phyloP scores from a whole-genome alignment of 2,113 vertebrate genomes.

The Nestor notabilis region DNA sequence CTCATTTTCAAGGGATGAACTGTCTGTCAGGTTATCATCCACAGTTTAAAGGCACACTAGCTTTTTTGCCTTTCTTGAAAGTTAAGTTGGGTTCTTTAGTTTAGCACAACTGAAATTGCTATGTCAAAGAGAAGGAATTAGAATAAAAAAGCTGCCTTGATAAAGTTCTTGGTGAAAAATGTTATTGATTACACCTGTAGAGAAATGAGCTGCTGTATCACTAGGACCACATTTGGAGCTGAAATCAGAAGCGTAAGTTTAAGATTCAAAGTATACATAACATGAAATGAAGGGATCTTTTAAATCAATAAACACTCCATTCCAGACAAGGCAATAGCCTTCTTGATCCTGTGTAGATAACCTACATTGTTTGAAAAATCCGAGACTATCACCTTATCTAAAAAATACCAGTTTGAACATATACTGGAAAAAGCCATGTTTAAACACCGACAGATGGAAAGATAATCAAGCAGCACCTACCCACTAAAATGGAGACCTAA shows the following conservation, averaged over 20 bases:
- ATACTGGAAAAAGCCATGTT: background rate
- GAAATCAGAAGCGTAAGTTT: background rate
- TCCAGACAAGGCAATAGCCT: background rate
- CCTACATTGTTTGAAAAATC: background rate
- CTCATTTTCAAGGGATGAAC: constrained; percentile 62
- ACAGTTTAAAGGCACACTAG: constrained; percentile 41
- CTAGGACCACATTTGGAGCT: background rate
- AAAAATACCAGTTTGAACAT: background rate
- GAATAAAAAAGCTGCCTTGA: background rate
- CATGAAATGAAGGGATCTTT: background rate
- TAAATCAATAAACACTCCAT: background rate
- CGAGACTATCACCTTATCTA: background rate
- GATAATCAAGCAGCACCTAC: background rate
- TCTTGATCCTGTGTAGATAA: background rate
- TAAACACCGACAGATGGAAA: background rate
- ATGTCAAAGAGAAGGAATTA: constrained; percentile 5
- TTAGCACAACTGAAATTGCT: constrained; percentile 7
- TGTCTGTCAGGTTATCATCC: constrained; percentile 43
- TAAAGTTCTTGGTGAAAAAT: constrained; percentile 7
- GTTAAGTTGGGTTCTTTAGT: background rate
- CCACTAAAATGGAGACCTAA: background rate
- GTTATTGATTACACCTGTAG: constrained; percentile 22
- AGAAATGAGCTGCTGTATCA: background rate
- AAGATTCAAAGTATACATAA: constrained; percentile 1
- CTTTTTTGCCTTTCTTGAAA: constrained; percentile 24